Percentiles rank a stretch among this genome's conserved stretches.
Evolutionary conservation across 2,888 invertebrate genomes (phyloP).

Genomic region (Sinhomidia bicolor): DNA sequence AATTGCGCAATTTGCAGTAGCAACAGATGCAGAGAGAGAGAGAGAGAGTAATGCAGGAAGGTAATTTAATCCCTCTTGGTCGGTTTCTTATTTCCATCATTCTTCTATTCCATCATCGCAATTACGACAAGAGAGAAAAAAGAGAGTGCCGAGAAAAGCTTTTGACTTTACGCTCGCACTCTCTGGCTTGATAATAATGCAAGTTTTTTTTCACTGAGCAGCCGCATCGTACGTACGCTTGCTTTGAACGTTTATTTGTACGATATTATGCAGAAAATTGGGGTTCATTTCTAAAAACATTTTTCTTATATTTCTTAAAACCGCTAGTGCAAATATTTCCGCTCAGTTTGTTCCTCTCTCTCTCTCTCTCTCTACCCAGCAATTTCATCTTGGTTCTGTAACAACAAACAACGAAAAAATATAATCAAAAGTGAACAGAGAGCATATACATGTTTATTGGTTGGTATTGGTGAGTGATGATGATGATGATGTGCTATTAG

Average conservation of each 20-base stretch:
- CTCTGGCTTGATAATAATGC: slow-evolving; percentile 29
- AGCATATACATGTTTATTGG: slow-evolving; percentile 12
- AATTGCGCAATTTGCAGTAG: slow-evolving; percentile 68
- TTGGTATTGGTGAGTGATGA: neutral
- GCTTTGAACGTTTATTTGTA: neutral
- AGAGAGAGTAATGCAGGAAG: slow-evolving; percentile 38
- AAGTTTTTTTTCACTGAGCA: neutral
- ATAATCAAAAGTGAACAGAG: neutral
- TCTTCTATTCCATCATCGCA: slow-evolving; percentile 22
- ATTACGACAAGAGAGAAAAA: neutral
- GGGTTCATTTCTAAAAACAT: slow-evolving; percentile 21
- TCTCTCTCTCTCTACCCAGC: too few species aligned
- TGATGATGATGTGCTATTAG: slow-evolving; percentile 23
- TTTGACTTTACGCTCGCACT: neutral
- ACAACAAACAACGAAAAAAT: slow-evolving; percentile 47
- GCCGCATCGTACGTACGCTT: neutral
- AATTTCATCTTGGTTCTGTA: slow-evolving; percentile 58
- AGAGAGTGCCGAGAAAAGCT: slow-evolving; percentile 24
- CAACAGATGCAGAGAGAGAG: slow-evolving; percentile 55
- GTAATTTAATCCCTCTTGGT: slow-evolving; percentile 45
- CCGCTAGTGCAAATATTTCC: slow-evolving; percentile 63
- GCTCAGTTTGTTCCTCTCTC: slow-evolving; percentile 57
- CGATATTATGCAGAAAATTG: slow-evolving; percentile 36
- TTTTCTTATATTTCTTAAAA: slow-evolving; percentile 11
- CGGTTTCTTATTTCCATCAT: slow-evolving; percentile 52